Base-by-base conservation (phyloP, 2,888 invertebrate species). In the Flexamia atlantica region DNA sequence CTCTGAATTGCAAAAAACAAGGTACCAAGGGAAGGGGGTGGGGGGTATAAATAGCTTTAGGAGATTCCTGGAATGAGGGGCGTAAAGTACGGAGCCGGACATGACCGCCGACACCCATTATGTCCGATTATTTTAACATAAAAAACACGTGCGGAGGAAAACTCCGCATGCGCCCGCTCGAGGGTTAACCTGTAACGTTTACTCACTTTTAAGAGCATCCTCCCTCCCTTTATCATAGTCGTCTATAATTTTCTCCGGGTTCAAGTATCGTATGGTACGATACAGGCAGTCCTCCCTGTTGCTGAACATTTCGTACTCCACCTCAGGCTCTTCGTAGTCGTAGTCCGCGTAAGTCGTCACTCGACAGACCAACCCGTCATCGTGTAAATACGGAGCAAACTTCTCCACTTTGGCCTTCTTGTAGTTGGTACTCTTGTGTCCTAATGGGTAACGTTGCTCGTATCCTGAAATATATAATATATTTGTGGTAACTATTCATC, bases 341-440 rank as follows among this genome's bases (percentile, higher is more conserved):
- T 94, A 93, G 88, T 95, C 94, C 0, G 91, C 90, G 87, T 91
- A 95, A 84, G 92, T 90, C 30, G 92, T 92, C 17, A 95, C 91
- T 85, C 94, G 91, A 86, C 93, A 92, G 0, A 95, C 91, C 50
- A 96, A 90, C 0, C 97, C 97, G 89, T 96, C 95, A 0, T 90
- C 90, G 88, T 95, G 93, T 0, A 93, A 92, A 88, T 97, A 97
- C 0, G 95, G 95, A 0, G 97, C 93, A 89, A 94, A 97, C 86
- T 95, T 93, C 89, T 97, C 96, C 9, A 96, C 91, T 53, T 95
- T 91, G 0, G 95, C 93, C 87, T 94, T 93, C 89, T 95, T 96
- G 89, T 95, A 98, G 86, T 93, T 91, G 0, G 94, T 90, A 2
- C 90, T 91, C 89, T 94, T 95, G 68, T 93, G 93, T 32, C 94